Base-by-base conservation (phyloP, 2,113 vertebrate species). In the Mola mola region DNA sequence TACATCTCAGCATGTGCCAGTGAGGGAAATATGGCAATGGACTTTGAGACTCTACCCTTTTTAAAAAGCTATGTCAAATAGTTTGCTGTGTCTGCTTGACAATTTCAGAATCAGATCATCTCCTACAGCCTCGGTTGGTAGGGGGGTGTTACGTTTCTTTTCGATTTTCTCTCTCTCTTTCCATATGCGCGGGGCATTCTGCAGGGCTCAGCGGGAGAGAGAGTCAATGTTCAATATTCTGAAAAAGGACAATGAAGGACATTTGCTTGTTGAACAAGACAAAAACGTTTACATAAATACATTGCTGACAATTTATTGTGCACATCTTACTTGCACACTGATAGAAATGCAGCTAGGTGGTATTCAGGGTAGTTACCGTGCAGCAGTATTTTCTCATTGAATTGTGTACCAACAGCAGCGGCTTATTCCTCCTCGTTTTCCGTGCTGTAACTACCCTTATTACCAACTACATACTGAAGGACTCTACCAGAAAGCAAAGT, bases 81-180 rank as follows among this genome's bases (percentile, higher is more conserved):
- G 29, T 77, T 69, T 65, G 57, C 55, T 22, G 55, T 21, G 53
- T 78, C 42, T 66, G 53, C 65, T 71, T 49, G 28, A 68, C 69
- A 70, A 77, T 53, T n/a, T 68, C 48, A 72, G 75, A 69, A 65
- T 76, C 76, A 79, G 76, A 73, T 75, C 69, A 79, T 82, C 72
- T 84, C 69, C 60, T 2, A 3, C 63, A 70, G 67, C 75, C n/a
- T n/a, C n/a, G n/a, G n/a, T n/a, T n/a, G 73, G 67, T 64, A 25
- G 69, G 70, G 33, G 66, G 69, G 31, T 66, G n/a, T 78, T 21
- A 42, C 37, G 40, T 82, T 83, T 84, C 71, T 81, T 84, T 84
- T 85, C 68, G 77, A 69, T 82, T 78, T 58, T 79, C 52, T 57
- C 28, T 24, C 24, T 28, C 52, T 26, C 41, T 24, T 46, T 48